phyloP scores from a whole-genome alignment of 2,888 invertebrate genomes.

The Hypselothyrea guttata region DNA sequence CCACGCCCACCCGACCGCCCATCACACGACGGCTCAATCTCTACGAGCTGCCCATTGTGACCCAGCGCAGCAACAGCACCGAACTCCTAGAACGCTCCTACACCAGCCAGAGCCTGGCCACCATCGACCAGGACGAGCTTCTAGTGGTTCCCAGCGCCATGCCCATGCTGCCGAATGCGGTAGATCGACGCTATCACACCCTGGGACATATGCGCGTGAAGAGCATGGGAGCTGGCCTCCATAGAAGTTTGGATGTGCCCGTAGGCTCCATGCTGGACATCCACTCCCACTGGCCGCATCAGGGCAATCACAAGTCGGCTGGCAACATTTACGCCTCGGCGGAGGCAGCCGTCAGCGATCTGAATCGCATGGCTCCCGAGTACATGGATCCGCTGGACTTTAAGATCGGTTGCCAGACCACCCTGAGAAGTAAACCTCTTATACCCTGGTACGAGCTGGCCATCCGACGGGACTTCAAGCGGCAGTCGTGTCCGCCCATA shows the following conservation, averaged over 20 bases:
- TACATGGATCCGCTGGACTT: conserved; percentile 84
- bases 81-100: conserved; percentile 80
- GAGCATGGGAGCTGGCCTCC: conserved; percentile 79
- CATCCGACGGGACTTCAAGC: conserved; percentile 87
- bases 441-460: conserved; percentile 96
- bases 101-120: conserved; percentile 77
- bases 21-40: conserved; percentile 57
- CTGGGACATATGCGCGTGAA: conserved; percentile 81
- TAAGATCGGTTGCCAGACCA: conserved; percentile 87
- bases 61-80: conserved; percentile 80
- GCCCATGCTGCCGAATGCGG: conserved; percentile 78
- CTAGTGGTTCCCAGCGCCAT: conserved; percentile 79
- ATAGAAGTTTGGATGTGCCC: conserved; percentile 73
- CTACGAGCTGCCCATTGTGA: conserved; percentile 74
- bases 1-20: conserved; percentile 62
- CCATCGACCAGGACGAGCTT: conserved; percentile 80
- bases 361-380: conserved; percentile 79
- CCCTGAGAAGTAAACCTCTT: conserved; percentile 86
- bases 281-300: conserved; percentile 51
- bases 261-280: conserved; percentile 78
- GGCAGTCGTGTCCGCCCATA: conserved; percentile 91
- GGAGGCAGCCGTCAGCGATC: conserved; percentile 73
- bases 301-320: conserved; percentile 74
- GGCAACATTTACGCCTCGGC: conserved; percentile 80
- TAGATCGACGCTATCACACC: conserved; percentile 81